phyloP scores from a whole-genome alignment of 1,140 invertebrate genomes.

The Dolichoris vasculosae region DNA sequence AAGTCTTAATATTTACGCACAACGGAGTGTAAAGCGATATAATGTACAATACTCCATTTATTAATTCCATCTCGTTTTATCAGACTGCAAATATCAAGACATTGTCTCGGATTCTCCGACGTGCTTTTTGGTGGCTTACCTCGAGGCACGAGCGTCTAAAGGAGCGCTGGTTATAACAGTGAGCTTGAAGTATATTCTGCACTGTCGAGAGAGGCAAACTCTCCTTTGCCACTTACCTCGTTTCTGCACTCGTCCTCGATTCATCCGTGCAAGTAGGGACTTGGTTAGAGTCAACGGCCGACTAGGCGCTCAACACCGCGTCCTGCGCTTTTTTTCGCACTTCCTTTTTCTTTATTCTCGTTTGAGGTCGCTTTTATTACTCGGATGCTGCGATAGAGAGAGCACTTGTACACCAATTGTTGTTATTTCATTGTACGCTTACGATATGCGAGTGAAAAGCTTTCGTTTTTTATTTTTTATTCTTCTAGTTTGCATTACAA shows the following conservation, averaged over 20 bases:
- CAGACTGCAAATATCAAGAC: neutral
- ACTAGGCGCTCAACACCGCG: too few relatives aligned
- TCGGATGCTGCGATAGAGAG: too few relatives aligned
- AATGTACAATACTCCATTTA: slow-evolving; percentile 10
- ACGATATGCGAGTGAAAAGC: too few relatives aligned
- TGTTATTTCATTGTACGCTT: too few relatives aligned
- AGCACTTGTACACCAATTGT: too few relatives aligned
- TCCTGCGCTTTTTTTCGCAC: neutral
- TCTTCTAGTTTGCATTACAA: too few relatives aligned
- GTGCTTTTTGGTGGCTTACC: slow-evolving; percentile 57
- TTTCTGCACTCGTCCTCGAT: slow-evolving; percentile 59
- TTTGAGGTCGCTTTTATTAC: slow-evolving; percentile 21
- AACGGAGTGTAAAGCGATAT: neutral
- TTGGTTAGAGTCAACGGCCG: neutral
- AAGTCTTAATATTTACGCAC: too few relatives aligned
- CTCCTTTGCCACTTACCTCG: slow-evolving; percentile 58
- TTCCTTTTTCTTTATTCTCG: neutral
- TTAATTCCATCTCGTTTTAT: neutral
- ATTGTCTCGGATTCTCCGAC: slow-evolving; percentile 5
- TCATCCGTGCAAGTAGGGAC: slow-evolving; percentile 52
- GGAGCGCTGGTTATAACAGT: slow-evolving; percentile 45
- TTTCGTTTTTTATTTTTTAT: too few relatives aligned
- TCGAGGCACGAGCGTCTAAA: slow-evolving; percentile 52
- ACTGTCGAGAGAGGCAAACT: neutral
- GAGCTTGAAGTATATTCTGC: slow-evolving; percentile 17